Conservation (phyloP, 2,797 vertebrate species). For the Fistularia tabacaria region DNA sequence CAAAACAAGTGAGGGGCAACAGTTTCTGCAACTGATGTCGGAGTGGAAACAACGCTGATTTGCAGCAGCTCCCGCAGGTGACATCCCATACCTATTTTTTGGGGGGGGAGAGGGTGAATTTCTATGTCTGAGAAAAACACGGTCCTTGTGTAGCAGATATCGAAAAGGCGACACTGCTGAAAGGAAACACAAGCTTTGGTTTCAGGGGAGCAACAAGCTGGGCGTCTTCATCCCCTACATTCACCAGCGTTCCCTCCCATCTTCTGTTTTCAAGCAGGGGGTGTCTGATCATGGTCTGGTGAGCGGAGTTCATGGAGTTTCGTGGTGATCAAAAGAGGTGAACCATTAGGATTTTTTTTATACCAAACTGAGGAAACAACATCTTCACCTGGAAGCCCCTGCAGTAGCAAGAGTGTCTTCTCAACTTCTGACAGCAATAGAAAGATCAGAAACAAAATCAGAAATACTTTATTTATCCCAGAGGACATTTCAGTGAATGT, state of each 20-base stretch:
- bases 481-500: too few species aligned
- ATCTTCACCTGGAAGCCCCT: neutral
- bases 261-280: neutral
- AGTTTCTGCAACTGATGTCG: conserved; percentile 36
- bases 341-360: neutral
- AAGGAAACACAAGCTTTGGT: conserved; percentile 17
- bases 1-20: conserved; percentile 43
- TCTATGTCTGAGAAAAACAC: conserved; percentile 2
- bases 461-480: too few species aligned
- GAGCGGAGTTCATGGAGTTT: conserved; percentile 34
- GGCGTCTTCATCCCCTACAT: conserved; percentile 33
- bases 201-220: conserved; percentile 20
- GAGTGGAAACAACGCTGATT: neutral
- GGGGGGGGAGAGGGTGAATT: too few species aligned
- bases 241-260: conserved; percentile 22
- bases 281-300: conserved; percentile 1
- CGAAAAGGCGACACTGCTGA: conserved; percentile 9
- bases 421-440: too few species aligned
- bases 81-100: conserved; percentile 1
- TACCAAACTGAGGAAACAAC: neutral
- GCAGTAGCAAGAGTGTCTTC: too few species aligned
- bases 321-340: conserved; percentile 1
- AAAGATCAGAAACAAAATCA: too few species aligned
- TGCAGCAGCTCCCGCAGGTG: conserved; percentile 12
- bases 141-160: conserved; percentile 2